Percentiles rank a stretch among this genome's conserved stretches.
These are phyloP conservation scores for Chascanopsetta lugubris DNA, from an alignment of 2,113 vertebrate species.

Conservation along the genomic window DNA sequence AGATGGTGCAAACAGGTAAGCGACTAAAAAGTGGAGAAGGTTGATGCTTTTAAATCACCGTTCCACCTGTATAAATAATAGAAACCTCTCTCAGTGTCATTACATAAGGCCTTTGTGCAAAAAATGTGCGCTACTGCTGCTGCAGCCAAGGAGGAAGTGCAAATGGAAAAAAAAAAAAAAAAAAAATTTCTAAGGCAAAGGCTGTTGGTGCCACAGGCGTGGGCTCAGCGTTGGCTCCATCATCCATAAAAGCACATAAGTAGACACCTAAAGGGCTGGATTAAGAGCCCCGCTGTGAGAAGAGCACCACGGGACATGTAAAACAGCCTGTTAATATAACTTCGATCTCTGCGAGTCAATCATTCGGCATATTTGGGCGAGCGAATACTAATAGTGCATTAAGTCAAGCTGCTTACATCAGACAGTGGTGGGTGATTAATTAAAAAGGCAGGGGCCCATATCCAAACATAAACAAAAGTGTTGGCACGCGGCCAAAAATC, in stretches of 20 bases:
- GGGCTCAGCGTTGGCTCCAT: conserved; percentile 64
- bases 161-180: conserved; percentile 72
- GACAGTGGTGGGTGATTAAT: conserved; percentile 28
- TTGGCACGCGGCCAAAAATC: conserved; percentile 8
- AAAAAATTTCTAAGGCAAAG: no score
- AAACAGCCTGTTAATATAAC: conserved; percentile 75
- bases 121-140: conserved; percentile 54
- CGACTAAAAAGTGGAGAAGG: conserved; percentile 39
- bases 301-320: conserved; percentile 73
- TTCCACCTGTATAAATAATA: conserved; percentile 67
- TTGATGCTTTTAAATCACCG: conserved; percentile 60
- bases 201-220: conserved; percentile 60
- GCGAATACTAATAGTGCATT: conserved; percentile 39
- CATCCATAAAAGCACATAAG: conserved; percentile 75
- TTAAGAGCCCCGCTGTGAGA: conserved; percentile 68
- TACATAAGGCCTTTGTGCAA: conserved; percentile 66
- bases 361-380: conserved; percentile 53
- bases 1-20: conserved; percentile 45
- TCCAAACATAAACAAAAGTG: conserved; percentile 32
- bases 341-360: conserved; percentile 66
- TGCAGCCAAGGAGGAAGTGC: conserved; percentile 47
- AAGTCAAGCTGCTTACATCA: conserved; percentile 41
- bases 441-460: conserved; percentile 29
- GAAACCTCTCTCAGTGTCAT: conserved; percentile 60
- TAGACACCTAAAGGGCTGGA: conserved; percentile 74